These are phyloP conservation scores for Sinodicranocentrus sp. DNA, from an alignment of 2,888 invertebrate species.

Conservation along the genomic window DNA sequence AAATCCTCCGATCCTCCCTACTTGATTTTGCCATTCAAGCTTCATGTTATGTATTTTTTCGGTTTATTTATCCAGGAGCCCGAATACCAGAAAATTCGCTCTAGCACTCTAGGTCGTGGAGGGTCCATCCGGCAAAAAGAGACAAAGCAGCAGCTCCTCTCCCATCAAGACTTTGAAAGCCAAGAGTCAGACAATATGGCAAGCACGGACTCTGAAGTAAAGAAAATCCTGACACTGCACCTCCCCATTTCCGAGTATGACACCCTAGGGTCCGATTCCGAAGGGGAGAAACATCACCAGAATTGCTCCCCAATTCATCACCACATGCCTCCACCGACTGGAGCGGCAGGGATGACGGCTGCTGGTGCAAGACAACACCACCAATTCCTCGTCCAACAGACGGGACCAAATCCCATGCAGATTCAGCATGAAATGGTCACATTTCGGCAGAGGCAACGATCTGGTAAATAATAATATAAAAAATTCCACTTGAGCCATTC, in stretches of 20 bases:
- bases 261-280: slow-evolving; percentile 84
- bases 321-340: slow-evolving; percentile 50
- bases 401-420: slow-evolving; percentile 66
- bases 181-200: slow-evolving; percentile 93
- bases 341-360: slow-evolving; percentile 46
- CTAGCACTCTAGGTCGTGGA: slow-evolving; percentile 51
- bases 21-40: background rate
- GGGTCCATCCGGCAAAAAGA: slow-evolving; percentile 34
- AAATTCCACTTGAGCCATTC: slow-evolving; percentile 43
- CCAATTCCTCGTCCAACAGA: slow-evolving; percentile 55
- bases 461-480: slow-evolving; percentile 68
- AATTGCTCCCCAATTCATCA: slow-evolving; percentile 71
- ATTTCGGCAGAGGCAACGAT: slow-evolving; percentile 74
- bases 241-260: slow-evolving; percentile 94
- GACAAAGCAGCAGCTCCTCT: slow-evolving; percentile 28
- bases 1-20: background rate
- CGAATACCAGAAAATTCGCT: slow-evolving; percentile 71
- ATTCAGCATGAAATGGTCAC: slow-evolving; percentile 76
- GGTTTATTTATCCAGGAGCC: slow-evolving; percentile 67
- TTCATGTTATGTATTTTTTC: slow-evolving; percentile 5
- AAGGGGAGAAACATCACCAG: slow-evolving; percentile 79
- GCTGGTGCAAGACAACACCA: slow-evolving; percentile 52
- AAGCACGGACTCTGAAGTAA: slow-evolving; percentile 89
- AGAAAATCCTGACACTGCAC: slow-evolving; percentile 94
- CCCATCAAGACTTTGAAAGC: slow-evolving; percentile 66